Evolutionary conservation across 2,113 vertebrate genomes (phyloP), one percentile per base, ranked within the genome.

Genomic region (Agelaius tricolor): DNA sequence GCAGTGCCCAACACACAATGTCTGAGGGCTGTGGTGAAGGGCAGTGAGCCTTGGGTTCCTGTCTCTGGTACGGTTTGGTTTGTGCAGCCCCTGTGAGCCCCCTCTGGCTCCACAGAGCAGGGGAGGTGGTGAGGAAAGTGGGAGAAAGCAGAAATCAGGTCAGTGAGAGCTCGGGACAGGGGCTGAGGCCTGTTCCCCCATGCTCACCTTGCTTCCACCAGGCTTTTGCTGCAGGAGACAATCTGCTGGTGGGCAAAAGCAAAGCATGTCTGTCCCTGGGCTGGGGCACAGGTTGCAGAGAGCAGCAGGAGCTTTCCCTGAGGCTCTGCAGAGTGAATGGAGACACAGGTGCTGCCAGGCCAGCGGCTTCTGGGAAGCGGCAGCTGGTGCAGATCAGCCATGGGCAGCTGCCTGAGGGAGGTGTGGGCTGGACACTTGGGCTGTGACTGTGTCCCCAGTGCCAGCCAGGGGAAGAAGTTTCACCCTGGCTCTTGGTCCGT

Each of bases 91-190:
- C 33, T 10, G 37, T 52, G 35, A 76, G 16, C 35, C 15, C 37
- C 37, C 18, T n/a, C 15, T 0, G 1, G 7, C 58, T 35, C 54
- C 23, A 5, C 0, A 0, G 57, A 23, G 49, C 37, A 8, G 15
- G 3, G 33, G 18, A 33, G 30, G 18, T 43, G 59, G 0, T 28
- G 59, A 49, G 23, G 23, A 18, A 41, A 31, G 55, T 13, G 21
- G 23, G 11, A 30, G 49, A 57, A 55, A 49, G 3, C 26, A n/a
- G 26, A 27, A 37, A 15, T 21, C 5, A 3, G 52, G 31, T 17
- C 51, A 23, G 35, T 1, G 7, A 41, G 49, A 7, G 31, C 49
- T 35, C 8, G 1, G 59, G 35, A 20, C 44, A 13, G 7, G 17
- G 26, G 1, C 0, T 22, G 31, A 68, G 15, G 44, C 11, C 24